Base-by-base conservation (phyloP, 2,797 vertebrate genomes). In the Gymnodraco acuticeps region DNA sequence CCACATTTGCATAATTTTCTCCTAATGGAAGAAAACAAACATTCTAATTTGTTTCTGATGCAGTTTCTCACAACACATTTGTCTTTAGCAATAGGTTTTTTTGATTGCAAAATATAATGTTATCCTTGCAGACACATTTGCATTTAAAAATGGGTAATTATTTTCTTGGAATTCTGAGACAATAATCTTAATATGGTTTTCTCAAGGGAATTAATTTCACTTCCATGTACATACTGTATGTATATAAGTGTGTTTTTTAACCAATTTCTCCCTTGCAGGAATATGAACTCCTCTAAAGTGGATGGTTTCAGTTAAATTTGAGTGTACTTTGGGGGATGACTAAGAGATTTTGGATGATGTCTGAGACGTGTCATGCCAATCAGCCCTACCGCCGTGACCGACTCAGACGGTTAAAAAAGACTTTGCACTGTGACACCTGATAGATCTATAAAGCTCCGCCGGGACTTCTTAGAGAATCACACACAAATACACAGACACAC, bases 361-460 rank as follows among this genome's bases (percentile, higher is more conserved):
- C 63, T 77, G 70, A 82, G 78, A 81, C 4, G 45, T 75, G 75
- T 86, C 73, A 78, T 52, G 83, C 70, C 82, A 84, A 80, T 87
- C 73, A 70, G 41, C 64, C 43, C 52, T 58, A 73, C 63, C 48
- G 64, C 55, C 14, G 46, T 64, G 73, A 75, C 78, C 73, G 70
- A 73, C 70, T 85, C 62, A 77, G 65, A 64, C 10, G 10, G 19
- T 69, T 63, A 65, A 75, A 75, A 46, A 33, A 64, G 45, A 58
- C n/a, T 38, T 73, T 41, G 73, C 63, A 73, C 51, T 66, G 60
- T 74, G 78, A 77, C 75, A 86, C 73, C 74, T 81, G 77, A 84
- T 89, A 69, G 70, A 70, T 85, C 80, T 64, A 69, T 41, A 65
- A 74, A 71, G 56, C 74, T 81, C 72, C 67, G 19, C 75, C 58